Base-by-base conservation (phyloP, 2,797 vertebrate species). In the Melanotaenia parkinsoni region DNA sequence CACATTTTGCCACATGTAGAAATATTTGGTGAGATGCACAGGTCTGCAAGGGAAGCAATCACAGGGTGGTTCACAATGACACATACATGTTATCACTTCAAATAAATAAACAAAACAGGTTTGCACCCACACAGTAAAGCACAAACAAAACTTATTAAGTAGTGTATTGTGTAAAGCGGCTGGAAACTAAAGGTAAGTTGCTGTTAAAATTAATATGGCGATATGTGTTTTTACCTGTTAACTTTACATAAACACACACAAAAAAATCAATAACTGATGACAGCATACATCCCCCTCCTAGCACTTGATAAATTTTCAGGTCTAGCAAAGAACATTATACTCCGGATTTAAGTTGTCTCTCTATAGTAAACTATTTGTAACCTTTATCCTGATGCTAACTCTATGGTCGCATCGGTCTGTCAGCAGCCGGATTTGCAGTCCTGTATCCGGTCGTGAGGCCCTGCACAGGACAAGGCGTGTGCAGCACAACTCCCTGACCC, bases 401-500 rank as follows among this genome's bases (percentile, higher is more conserved):
- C 70, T 72, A 80, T 75, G 77, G 85, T 54, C 43, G 24, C 75
- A 86, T 82, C 82, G 76, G 81, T 86, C 88, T 82, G 77, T 86
- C 91, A 86, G 83, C 78, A 71, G 89, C 79, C 5, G 67, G 84
- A 82, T 89, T 90, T 91, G 83, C 85, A 81, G 88, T 88, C 14
- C 5, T 32, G 83, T 86, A 90, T 93, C 91, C 89, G 84, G 86
- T 88, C 66, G 62, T 73, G 89, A 84, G 89, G 86, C 82, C 77
- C 60, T 3, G 68, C 85, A 10, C 26, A 68, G 84, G 76, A 80
- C 76, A 5, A 81, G 78, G 84, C 82, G 90, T 88, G 89, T 90
- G 91, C 91, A 64, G 85, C 72, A 30, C 75, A 79, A 37, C 84
- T 81, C 81, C 22, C 67, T 4, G 76, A 76, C 65, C 86, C 85